Conservation (phyloP, 2,797 vertebrate genomes). For the Bovichtus variegatus region DNA sequence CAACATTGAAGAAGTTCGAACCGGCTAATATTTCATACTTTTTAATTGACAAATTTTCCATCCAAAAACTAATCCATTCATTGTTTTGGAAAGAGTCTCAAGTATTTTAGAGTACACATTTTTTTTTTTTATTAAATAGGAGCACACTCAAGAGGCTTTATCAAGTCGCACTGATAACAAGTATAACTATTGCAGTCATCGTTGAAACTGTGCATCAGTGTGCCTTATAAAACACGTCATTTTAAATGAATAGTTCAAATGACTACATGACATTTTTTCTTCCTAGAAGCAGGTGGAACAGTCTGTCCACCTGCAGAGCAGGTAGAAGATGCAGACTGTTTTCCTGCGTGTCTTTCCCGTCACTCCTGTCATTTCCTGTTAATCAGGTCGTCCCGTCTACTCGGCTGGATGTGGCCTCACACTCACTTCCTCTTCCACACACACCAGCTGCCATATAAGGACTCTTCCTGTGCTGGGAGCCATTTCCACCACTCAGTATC, state of each 20-base stretch:
- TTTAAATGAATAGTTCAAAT: neutral
- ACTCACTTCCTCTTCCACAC: constrained; percentile 59
- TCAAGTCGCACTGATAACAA: no score
- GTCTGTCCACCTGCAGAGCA: constrained; percentile 11
- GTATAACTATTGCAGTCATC: neutral
- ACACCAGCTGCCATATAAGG: constrained; percentile 51
- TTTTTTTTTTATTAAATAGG: neutral
- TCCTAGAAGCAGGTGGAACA: neutral
- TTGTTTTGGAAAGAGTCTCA: neutral
- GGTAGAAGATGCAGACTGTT: constrained; percentile 29
- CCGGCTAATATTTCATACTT: neutral
- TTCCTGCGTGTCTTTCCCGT: constrained; percentile 47
- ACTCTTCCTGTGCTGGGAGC: constrained; percentile 53
- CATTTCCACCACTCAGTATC: constrained; percentile 38
- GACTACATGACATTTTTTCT: neutral
- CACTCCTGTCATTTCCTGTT: constrained; percentile 68
- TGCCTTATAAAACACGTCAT: neutral
- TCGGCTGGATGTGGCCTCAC: constrained; percentile 46
- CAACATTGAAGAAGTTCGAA: neutral
- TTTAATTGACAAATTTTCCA: neutral
- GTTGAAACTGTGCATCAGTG: neutral
- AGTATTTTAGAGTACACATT: no score
- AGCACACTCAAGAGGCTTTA: neutral
- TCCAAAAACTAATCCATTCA: neutral
- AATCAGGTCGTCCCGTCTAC: constrained; percentile 68